Conservation (phyloP, 2,888 invertebrate species). For the Noctua janthe region DNA sequence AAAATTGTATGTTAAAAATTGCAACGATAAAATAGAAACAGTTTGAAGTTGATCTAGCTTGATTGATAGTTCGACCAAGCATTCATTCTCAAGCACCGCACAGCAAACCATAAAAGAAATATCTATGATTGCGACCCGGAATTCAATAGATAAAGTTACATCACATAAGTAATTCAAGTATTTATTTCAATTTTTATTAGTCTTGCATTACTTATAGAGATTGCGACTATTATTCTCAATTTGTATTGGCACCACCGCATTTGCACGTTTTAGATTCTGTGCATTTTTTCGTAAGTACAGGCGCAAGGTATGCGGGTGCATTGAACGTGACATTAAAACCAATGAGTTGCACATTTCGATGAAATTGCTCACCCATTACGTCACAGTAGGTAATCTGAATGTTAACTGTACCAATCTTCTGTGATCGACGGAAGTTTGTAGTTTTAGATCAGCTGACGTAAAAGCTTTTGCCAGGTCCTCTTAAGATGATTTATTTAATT, state of each 20-base stretch:
- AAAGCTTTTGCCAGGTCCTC: not conserved
- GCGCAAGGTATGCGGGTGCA: slow-evolving; percentile 55
- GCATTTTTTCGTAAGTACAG: slow-evolving; percentile 55
- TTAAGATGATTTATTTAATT: not conserved
- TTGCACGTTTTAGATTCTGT: slow-evolving; percentile 46
- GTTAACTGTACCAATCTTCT: slow-evolving; percentile 20
- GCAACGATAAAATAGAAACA: not conserved
- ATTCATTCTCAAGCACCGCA: not conserved
- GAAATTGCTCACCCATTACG: slow-evolving; percentile 57
- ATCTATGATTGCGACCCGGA: slow-evolving; percentile 9
- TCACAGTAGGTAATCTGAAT: slow-evolving; percentile 42
- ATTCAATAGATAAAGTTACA: slow-evolving; percentile 15
- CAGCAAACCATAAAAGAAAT: not conserved
- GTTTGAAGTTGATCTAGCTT: not conserved
- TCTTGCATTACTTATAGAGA: slow-evolving; percentile 17
- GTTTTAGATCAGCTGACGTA: slow-evolving; percentile 14
- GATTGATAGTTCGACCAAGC: not conserved
- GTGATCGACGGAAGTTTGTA: slow-evolving; percentile 22
- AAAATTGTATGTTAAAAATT: not conserved
- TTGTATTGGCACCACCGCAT: slow-evolving; percentile 21
- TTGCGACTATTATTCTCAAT: slow-evolving; percentile 43
- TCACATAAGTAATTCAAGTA: slow-evolving; percentile 25
- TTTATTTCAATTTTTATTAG: slow-evolving; percentile 23
- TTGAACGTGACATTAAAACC: slow-evolving; percentile 68
- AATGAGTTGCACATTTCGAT: slow-evolving; percentile 61